Percentiles rank a stretch among this genome's conserved stretches.
These are phyloP conservation scores for Amyelois transitella DNA, from an alignment of 1,140 invertebrate species.

Conservation along the genomic window DNA sequence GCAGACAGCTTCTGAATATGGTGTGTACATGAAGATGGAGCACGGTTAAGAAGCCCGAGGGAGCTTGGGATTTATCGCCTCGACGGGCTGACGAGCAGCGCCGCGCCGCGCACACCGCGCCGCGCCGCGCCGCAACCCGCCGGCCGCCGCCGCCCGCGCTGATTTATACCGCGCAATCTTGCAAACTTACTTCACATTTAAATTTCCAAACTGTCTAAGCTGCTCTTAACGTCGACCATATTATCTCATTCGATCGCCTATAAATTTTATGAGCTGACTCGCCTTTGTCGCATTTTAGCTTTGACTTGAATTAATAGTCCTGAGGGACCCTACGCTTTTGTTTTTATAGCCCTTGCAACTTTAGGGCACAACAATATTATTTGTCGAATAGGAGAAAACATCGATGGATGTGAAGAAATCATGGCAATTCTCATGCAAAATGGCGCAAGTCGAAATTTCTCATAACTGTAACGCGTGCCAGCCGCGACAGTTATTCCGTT, in stretches of 20 bases:
- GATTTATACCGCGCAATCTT: constrained; percentile 72
- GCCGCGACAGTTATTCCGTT: constrained; percentile 42
- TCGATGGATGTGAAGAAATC: neutral
- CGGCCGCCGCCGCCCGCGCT: constrained; percentile 38
- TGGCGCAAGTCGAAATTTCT: constrained; percentile 3
- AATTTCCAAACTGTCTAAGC: constrained; percentile 74
- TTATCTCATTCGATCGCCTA: constrained; percentile 74
- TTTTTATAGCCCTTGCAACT: constrained; percentile 29
- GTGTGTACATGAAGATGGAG: constrained; percentile 49
- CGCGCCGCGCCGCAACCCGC: constrained; percentile 16
- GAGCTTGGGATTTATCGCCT: constrained; percentile 67
- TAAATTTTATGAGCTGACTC: constrained; percentile 73
- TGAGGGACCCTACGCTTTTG: constrained; percentile 38
- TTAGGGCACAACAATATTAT: constrained; percentile 8
- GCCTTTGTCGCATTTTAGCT: constrained; percentile 60
- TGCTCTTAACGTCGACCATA: constrained; percentile 70
- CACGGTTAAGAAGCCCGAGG: constrained; percentile 58
- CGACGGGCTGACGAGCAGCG: constrained; percentile 32
- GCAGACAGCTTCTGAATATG: constrained; percentile 6
- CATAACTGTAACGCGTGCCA: constrained; percentile 30
- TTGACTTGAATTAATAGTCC: constrained; percentile 63
- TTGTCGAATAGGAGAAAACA: constrained; percentile 4
- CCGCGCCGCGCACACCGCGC: constrained; percentile 27
- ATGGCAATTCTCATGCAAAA: neutral
- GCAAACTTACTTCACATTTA: constrained; percentile 75